A percentile compares a stretch with the other conserved stretches of the same genome.
Conservation (phyloP, 2,888 invertebrate species). For the Calameuta filiformis region DNA sequence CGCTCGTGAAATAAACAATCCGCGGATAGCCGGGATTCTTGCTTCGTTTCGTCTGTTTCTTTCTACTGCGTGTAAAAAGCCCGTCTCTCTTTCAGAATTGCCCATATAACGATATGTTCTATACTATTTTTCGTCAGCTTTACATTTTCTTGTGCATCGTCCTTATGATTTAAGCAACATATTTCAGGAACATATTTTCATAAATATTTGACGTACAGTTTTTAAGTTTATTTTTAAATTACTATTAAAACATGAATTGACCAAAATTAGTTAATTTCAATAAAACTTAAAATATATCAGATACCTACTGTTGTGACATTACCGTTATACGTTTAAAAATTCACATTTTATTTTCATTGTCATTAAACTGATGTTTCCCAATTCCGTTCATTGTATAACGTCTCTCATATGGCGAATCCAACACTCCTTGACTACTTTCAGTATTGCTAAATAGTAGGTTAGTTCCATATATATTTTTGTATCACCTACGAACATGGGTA, state of each 20-base stretch:
- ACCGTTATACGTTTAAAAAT: not conserved
- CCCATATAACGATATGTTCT: not conserved
- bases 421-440: not conserved
- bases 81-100: not conserved
- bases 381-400: not conserved
- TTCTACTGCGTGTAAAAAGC: not conserved
- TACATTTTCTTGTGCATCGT: not conserved
- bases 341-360: not conserved
- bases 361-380: not conserved
- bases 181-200: not conserved
- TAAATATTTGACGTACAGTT: not conserved
- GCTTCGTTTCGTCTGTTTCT: not conserved
- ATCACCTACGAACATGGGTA: not conserved
- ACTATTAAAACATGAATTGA: not conserved
- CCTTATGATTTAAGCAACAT: not conserved
- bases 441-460: not conserved
- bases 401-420: not conserved
- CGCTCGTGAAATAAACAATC: conserved; percentile 22
- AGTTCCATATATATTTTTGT: not conserved
- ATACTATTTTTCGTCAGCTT: not conserved
- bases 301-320: not conserved
- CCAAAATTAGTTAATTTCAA: not conserved
- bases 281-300: not conserved
- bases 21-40: conserved; percentile 20
- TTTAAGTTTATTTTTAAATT: not conserved